Percentiles rank a stretch among this genome's conserved stretches.
These are phyloP conservation scores for Ranitomeya imitator DNA, from an alignment of 2,113 vertebrate species.

Conservation along the genomic window DNA sequence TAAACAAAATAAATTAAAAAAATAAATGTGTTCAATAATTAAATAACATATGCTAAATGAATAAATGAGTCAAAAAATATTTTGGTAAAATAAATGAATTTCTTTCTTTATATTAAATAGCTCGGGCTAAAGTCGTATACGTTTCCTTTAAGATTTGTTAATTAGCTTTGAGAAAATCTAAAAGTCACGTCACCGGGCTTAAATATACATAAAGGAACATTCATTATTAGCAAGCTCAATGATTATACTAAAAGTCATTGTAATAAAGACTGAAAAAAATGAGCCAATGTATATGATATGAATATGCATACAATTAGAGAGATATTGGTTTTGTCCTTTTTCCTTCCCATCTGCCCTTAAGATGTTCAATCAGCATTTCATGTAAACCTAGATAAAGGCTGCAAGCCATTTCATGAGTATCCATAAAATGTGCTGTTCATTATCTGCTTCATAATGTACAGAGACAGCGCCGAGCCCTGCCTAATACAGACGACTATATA, in stretches of 20 bases:
- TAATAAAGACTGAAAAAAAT: neutral
- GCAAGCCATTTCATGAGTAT: slow-evolving; percentile 31
- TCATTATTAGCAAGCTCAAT: neutral
- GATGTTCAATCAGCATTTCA: slow-evolving; percentile 22
- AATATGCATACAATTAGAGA: slow-evolving; percentile 31
- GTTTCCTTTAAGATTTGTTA: neutral
- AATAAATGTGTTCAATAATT: too few species aligned
- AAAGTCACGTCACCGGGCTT: neutral
- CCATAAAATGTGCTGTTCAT: slow-evolving; percentile 35
- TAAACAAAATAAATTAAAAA: too few species aligned
- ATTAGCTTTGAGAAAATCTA: neutral
- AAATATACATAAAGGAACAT: neutral
- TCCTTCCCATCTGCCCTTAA: slow-evolving; percentile 11
- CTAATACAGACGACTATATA: neutral
- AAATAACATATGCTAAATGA: too few species aligned
- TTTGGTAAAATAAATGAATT: too few species aligned
- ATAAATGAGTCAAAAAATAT: too few species aligned
- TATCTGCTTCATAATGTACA: slow-evolving; percentile 27
- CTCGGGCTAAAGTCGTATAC: neutral
- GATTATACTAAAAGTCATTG: neutral
- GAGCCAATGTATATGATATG: neutral
- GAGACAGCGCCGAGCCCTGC: neutral
- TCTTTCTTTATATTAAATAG: neutral
- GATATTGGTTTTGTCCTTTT: slow-evolving; percentile 22
- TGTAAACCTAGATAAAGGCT: slow-evolving; percentile 29